Evolutionary conservation across 2,113 vertebrate genomes (phyloP).

Genomic region (Excalfactoria chinensis): DNA sequence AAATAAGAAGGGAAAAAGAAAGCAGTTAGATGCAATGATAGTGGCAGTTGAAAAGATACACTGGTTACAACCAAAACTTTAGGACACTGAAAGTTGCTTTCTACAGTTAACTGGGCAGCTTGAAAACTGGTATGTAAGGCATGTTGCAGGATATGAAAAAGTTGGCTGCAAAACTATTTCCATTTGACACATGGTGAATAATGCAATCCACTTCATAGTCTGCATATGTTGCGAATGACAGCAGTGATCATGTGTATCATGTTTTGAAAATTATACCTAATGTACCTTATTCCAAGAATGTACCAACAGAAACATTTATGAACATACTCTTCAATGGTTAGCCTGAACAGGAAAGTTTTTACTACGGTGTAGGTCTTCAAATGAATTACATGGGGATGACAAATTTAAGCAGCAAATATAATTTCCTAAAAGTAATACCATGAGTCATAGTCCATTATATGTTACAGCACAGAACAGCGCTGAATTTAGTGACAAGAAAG

Average conservation of each 20-base stretch:
- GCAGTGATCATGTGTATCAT: not conserved
- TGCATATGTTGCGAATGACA: not conserved
- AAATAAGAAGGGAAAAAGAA: not conserved
- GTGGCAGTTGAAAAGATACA: not conserved
- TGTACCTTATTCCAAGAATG: not conserved
- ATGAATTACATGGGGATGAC: not conserved
- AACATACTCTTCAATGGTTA: not conserved
- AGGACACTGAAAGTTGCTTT: not conserved
- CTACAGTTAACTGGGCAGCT: not conserved
- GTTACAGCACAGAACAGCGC: not conserved
- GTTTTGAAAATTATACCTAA: not conserved
- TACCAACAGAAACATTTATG: not conserved
- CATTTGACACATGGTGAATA: accelerated
- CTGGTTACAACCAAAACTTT: not conserved
- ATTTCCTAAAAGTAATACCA: slow-evolving; percentile 1
- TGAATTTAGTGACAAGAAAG: not conserved
- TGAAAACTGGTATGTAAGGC: not conserved
- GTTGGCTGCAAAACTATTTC: not conserved
- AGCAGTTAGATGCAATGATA: not conserved
- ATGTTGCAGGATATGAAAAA: not conserved
- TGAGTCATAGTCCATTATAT: not conserved
- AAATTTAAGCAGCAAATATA: not conserved
- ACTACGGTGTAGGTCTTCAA: not conserved
- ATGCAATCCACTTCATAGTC: not conserved
- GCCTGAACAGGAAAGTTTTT: not conserved